phyloP scores from a whole-genome alignment of 2,113 vertebrate species.

The Apodemus speciosus region DNA sequence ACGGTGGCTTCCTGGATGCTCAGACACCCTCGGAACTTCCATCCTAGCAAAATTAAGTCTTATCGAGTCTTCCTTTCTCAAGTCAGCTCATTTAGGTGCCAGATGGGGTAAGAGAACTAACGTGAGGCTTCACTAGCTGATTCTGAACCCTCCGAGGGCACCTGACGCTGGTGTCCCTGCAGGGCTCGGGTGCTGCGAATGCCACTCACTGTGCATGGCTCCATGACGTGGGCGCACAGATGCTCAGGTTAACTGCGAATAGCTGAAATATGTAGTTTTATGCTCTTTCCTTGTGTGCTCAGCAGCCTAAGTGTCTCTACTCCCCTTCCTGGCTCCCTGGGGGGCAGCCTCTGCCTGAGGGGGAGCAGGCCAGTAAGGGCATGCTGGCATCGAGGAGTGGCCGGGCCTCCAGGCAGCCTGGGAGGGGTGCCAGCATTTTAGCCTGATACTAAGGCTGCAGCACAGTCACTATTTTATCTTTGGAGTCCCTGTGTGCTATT shows the following conservation, averaged over 20 bases:
- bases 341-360: background rate
- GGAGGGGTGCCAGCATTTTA: background rate
- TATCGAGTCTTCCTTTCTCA: background rate
- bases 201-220: background rate
- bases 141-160: background rate
- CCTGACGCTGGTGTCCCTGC: accelerated
- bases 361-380: background rate
- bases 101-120: background rate
- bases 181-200: background rate
- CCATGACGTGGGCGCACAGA: background rate
- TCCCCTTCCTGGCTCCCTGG: background rate
- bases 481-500: conserved; percentile 70
- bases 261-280: background rate
- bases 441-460: conserved; percentile 6
- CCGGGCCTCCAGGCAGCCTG: background rate
- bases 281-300: background rate
- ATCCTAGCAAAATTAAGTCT: background rate
- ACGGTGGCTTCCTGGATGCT: background rate
- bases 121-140: background rate
- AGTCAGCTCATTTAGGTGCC: background rate
- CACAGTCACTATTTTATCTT: conserved; percentile 49
- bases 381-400: background rate
- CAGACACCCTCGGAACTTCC: background rate
- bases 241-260: accelerated
- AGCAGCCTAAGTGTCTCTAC: background rate